Base-by-base conservation (phyloP, 2,888 invertebrate species). In the Drosophila diplacantha region DNA sequence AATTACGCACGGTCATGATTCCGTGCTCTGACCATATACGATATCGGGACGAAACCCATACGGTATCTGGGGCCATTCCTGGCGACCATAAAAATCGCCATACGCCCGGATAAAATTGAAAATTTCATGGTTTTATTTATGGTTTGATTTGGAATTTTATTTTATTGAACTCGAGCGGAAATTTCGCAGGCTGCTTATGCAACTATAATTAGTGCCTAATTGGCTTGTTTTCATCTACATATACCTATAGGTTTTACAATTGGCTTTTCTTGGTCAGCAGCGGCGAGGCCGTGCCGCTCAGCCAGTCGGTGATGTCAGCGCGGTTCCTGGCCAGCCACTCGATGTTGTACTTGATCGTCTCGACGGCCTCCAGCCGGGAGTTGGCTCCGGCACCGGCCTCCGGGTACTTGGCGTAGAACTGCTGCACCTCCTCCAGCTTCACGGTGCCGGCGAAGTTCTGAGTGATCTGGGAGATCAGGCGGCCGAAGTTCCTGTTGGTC, bases 371-470 rank as follows among this genome's bases (percentile, higher is more conserved):
- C n/a, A 89, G 89, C 22, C 97, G 89, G 0, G 92, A 91, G 6
- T 91, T 86, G 26, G 90, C 92, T 0, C 96, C 96, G 0, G 97
- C 95, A 0, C 97, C 97, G 0, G 95, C 94, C 0, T 96, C 92
- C 0, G 96, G 95, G 85, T 95, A 92, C 72, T 92, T 89, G 0
- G 84, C 87, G 85, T 94, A 96, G 88, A 96, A 96, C 0, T 88
- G 86, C 74, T 92, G 88, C 90, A 95, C 93, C 91, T 97, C 95
- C 64, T 91, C 87, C 1, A 95, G 89, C 83, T 92, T 92, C 0
- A 89, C 87, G 29, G 91, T 88, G 0, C 93, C 93, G 12, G 92
- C 90, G 83, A 96, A 97, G 2, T 89, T 87, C 5, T 84, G 85
- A 0, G 94, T 93, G 47, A 96, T 91, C 3, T 88, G 87, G 0